Percentiles rank a stretch among this genome's conserved stretches.
Conservation (phyloP, 1,140 invertebrate genomes). For the Zaprionus kolodkinae region DNA sequence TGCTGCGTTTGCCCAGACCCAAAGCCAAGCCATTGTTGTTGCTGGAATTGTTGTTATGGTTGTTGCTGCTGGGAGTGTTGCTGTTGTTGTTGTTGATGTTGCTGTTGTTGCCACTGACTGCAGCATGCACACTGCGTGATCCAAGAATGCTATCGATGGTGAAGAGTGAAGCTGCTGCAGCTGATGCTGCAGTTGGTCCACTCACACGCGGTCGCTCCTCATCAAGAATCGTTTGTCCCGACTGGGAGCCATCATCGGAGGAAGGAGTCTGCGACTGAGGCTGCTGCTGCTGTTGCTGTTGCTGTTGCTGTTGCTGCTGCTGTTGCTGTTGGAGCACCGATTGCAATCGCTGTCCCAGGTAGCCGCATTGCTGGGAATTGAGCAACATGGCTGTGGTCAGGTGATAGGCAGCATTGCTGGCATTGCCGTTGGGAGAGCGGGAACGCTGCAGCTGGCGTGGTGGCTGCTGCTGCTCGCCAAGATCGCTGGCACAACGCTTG, state of each 20-base stretch:
- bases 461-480: constrained; percentile 61
- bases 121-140: constrained; percentile 50
- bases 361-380: constrained; percentile 82
- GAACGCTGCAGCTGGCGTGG: constrained; percentile 60
- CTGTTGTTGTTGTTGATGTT: constrained; percentile 50
- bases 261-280: constrained; percentile 73
- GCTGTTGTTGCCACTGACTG: constrained; percentile 26
- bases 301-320: too few relatives aligned
- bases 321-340: constrained; percentile 73
- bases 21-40: constrained; percentile 35
- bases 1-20: constrained; percentile 53
- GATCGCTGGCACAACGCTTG: constrained; percentile 71
- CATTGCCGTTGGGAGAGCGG: constrained; percentile 48
- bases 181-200: constrained; percentile 84
- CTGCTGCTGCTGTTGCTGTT: constrained; percentile 63
- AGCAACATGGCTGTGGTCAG: constrained; percentile 83
- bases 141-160: constrained; percentile 92
- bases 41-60: constrained; percentile 40
- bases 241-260: constrained; percentile 81
- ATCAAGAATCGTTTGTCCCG: constrained; percentile 73
- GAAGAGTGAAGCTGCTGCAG: constrained; percentile 88
- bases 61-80: constrained; percentile 34
- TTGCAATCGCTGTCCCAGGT: constrained; percentile 77
- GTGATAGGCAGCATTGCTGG: constrained; percentile 68
- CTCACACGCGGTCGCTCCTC: constrained; percentile 83